These are phyloP conservation scores for Lepidurus arcticus DNA, from an alignment of 1,140 invertebrate species.

Conservation along the genomic window DNA sequence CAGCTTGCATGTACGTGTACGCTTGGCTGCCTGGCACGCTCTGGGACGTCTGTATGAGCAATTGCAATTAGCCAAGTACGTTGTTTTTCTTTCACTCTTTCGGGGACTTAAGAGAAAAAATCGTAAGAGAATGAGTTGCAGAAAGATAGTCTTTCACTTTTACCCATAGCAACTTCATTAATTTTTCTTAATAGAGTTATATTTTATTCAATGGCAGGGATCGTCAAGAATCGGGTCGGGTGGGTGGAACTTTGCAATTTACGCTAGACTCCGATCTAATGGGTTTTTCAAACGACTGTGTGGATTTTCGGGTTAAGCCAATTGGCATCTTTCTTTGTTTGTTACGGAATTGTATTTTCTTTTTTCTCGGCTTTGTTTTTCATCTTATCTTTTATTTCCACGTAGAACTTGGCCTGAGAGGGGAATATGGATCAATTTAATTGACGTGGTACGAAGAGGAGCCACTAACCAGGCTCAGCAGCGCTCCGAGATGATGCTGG, in stretches of 20 bases:
- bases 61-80: slow-evolving; percentile 57
- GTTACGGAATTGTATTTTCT: background rate
- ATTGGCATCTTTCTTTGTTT: background rate
- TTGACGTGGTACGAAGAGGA: slow-evolving; percentile 50
- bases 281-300: no score
- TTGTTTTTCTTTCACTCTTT: slow-evolving; percentile 27
- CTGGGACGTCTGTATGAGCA: slow-evolving; percentile 61
- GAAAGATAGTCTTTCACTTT: no score
- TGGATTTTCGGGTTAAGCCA: no score
- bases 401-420: slow-evolving; percentile 45
- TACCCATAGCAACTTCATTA: no score
- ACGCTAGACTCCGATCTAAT: no score
- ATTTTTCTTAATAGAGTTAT: no score
- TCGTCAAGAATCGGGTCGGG: no score
- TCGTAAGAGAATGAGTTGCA: no score
- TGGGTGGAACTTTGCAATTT: no score
- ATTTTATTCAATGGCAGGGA: no score
- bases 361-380: background rate
- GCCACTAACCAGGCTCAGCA: slow-evolving; percentile 38
- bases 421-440: slow-evolving; percentile 48
- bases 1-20: slow-evolving; percentile 53
- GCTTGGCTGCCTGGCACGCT: slow-evolving; percentile 59
- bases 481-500: background rate
- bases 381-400: slow-evolving; percentile 29
- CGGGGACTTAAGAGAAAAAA: no score